phyloP scores from a whole-genome alignment of 1,140 invertebrate genomes.

The Cydia pomonella region DNA sequence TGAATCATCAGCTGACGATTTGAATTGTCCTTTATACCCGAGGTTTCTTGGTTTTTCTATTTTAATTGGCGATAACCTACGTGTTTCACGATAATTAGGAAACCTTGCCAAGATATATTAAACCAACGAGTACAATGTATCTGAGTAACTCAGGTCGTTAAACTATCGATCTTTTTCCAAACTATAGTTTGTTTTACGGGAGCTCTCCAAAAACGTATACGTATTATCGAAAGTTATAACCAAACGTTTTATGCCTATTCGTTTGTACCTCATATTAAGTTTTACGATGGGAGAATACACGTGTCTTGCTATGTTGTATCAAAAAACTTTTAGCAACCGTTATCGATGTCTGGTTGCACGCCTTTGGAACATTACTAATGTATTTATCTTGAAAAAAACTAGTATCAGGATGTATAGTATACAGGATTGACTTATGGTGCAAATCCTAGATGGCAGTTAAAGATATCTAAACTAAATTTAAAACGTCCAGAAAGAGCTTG shows the following conservation, averaged over 20 bases:
- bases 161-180: not conserved
- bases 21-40: not conserved
- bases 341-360: not conserved
- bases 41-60: not conserved
- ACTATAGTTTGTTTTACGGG: not conserved
- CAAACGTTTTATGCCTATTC: not conserved
- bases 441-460: too few species aligned
- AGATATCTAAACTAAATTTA: too few species aligned
- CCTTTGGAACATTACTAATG: not conserved
- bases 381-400: not conserved
- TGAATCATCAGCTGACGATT: not conserved
- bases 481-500: too few species aligned
- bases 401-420: not conserved
- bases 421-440: too few species aligned
- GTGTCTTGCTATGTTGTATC: not conserved
- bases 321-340: not conserved
- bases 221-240: not conserved
- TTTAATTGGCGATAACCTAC: not conserved
- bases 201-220: not conserved
- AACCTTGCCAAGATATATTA: slow-evolving; percentile 6
- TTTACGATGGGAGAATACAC: not conserved
- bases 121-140: not conserved
- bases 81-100: not conserved
- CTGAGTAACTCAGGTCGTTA: not conserved
- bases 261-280: not conserved